Evolutionary conservation across 2,888 invertebrate species (phyloP), one percentile per base, ranked within the genome.

Genomic region (Pimpla rufipes): DNA sequence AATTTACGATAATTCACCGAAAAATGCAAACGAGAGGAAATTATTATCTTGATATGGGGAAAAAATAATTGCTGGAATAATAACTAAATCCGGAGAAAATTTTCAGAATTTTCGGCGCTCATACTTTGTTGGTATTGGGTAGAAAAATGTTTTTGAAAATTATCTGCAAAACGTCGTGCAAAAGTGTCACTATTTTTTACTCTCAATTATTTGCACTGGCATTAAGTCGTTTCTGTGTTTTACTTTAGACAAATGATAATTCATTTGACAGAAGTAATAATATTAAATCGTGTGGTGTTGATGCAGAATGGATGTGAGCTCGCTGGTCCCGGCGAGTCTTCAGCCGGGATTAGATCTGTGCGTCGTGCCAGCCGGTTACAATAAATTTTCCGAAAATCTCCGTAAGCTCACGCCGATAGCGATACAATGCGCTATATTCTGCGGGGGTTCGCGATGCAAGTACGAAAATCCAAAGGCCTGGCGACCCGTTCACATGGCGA

Each of bases 401-500:
- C 94, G 96, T 47, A 94, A 94, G 70, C 93, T 94, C 83, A 95
- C 97, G 0, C 97, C 97, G 0, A 94, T 96, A 0, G 95, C 95
- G 8, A 94, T 96, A 79, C 96, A 97, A 90, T 98, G 98, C 91
- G 96, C 96, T 47, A 94, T 98, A 87, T 97, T 98, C 94, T 98
- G 98, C 93, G 97, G 97, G 0, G 98, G 98, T 0, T 94, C 95
- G 47, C 95, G 96, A 81, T 98, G 98, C 94, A 96, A 96, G 91
- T 98, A 98, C 93, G 97, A 97, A 91, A 95, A 94, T 87, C 95
- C 96, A 0, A 95, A 95, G 77, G 95, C 95, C 79, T 95, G 95
- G 95, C 93, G 94, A 85, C 93, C 94, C 59, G 93, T 94, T 71
- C 94, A 95, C 93, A 94, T 95, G 94, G 97, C 97, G 0, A 95